Percentiles rank a stretch among this genome's conserved stretches.
These are phyloP conservation scores for Emydura subglobosa DNA, from an alignment of 2,113 vertebrate genomes.

Conservation along the genomic window DNA sequence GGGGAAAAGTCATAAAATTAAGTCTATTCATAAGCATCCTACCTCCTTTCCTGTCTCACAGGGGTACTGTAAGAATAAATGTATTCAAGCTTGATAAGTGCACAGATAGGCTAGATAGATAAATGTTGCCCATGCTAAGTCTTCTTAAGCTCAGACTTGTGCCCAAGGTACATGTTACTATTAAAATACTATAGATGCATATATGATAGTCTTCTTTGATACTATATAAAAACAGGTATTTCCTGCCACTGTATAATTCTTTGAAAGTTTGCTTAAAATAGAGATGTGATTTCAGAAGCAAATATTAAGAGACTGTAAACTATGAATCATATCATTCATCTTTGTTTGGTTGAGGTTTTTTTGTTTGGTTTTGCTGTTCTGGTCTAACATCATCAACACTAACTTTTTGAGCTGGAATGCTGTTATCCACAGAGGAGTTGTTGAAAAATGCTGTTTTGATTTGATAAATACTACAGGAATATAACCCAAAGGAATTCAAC, in stretches of 20 bases:
- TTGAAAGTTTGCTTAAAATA: not conserved
- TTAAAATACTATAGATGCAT: not conserved
- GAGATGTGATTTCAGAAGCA: constrained; percentile 23
- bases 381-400: constrained; percentile 10
- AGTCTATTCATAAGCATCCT: not conserved
- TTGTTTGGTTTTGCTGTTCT: not conserved
- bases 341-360: not conserved
- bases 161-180: not conserved
- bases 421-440: constrained; percentile 42
- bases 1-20: not conserved
- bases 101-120: not conserved
- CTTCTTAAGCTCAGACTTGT: not conserved
- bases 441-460: constrained; percentile 73
- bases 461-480: constrained; percentile 68
- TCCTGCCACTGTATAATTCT: not conserved
- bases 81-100: not conserved
- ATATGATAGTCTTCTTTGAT: not conserved
- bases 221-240: not conserved
- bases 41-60: not conserved
- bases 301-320: not conserved
- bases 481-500: constrained; percentile 53
- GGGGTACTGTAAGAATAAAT: not conserved
- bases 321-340: not conserved
- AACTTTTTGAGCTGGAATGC: constrained; percentile 45
- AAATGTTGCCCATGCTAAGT: not conserved